Evolutionary conservation across 2,888 invertebrate species (phyloP), one percentile per base, ranked within the genome.

Genomic region (Hartigia nigra): DNA sequence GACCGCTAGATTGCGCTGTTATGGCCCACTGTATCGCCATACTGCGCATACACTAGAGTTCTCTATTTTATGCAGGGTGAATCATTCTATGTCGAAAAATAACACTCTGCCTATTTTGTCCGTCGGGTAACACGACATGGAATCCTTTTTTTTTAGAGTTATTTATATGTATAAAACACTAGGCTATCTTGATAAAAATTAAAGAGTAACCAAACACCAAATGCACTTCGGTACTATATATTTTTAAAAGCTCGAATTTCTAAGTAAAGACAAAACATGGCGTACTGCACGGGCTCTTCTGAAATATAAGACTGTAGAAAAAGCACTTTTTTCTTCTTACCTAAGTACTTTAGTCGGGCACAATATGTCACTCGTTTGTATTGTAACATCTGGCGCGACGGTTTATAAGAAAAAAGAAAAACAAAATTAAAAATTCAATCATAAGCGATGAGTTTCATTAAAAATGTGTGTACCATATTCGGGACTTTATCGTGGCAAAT

Each of bases 1-100:
- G 84, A 83, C 89, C 91, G 90, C 87, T 88, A 91, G 91, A 91
- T 89, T 84, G 90, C 91, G 91, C 90, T 87, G 83, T 82, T 80
- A 81, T 82, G 81, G 32, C 77, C 70, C 79, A 70, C 76, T n/a
- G 76, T 14, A 70, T 79, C 75, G 34, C 55, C n/a, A 35, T 32
- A 72, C 69, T 76, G 69, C 76, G 76, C 76, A 74, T 76, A 74
- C 31, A 72, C 72, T 12, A 23, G 31, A 14, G 34, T 35, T 32
- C 35, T 37, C 70, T 34, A 31, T 23, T 55, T 37, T 78, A 34
- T 39, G 31, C 78, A 76, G 76, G 72, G 78, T 76, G 70, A 37
- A 35, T 76, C 76, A 78, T 78, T 76, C n/a, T 34, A 32, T 69
- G 69, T 35, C 3, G 36, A 34, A 77, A 55, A 55, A 55, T 55